Evolutionary conservation across 2,888 invertebrate genomes (phyloP).

Genomic region (Harmothoe impar): DNA sequence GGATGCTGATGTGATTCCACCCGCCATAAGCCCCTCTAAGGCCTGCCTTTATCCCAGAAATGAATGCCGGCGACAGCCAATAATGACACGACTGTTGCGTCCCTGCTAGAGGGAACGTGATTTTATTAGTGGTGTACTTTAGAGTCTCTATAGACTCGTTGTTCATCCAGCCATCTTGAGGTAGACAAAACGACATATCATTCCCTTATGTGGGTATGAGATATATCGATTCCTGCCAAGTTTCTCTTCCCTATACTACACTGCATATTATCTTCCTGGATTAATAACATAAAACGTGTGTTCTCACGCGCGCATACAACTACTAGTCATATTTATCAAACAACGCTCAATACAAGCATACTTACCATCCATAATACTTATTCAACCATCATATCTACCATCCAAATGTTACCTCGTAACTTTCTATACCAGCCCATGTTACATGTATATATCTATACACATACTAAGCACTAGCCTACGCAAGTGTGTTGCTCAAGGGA

Average conservation of each 20-base stretch:
- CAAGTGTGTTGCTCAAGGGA: neutral
- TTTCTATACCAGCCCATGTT: neutral
- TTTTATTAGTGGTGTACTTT: neutral
- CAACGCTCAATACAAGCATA: neutral
- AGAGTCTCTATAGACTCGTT: too few relatives aligned
- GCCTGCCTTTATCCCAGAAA: neutral
- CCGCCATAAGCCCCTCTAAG: neutral
- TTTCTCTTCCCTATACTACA: too few relatives aligned
- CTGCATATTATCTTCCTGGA: too few relatives aligned
- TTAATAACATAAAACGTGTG: too few relatives aligned
- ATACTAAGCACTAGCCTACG: neutral
- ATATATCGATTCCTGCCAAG: slow-evolving; percentile 15
- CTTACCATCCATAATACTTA: neutral
- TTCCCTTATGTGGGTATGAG: neutral
- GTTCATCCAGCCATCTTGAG: neutral
- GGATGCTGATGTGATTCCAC: slow-evolving; percentile 23
- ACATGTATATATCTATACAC: neutral
- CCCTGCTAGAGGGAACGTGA: neutral
- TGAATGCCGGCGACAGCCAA: neutral
- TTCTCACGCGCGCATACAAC: neutral
- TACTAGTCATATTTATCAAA: neutral
- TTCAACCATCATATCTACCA: neutral
- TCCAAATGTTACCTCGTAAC: neutral
- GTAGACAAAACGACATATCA: slow-evolving; percentile 4
- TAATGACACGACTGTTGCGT: slow-evolving; percentile 19